Conservation (phyloP, 2,797 vertebrate genomes). For the Sebastiscus tertius region DNA sequence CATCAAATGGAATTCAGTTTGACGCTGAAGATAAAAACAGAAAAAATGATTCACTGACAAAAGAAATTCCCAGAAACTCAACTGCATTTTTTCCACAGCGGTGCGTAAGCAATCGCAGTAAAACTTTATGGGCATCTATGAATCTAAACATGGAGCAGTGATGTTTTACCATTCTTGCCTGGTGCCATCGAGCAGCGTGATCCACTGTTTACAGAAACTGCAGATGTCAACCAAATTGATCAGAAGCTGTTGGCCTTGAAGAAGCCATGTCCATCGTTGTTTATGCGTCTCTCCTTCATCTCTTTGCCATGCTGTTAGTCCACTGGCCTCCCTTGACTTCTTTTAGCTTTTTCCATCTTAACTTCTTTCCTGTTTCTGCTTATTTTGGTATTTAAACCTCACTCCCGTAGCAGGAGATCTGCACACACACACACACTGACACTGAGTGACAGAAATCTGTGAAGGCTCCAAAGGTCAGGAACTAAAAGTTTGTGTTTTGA, state of each 20-base stretch:
- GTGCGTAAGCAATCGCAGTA: conserved; percentile 5
- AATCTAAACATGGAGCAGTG: conserved; percentile 35
- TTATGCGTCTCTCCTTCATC: conserved; percentile 25
- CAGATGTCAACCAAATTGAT: conserved; percentile 21
- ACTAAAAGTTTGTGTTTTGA: conserved; percentile 19
- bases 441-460: neutral
- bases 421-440: neutral
- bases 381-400: neutral
- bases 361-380: neutral
- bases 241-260: neutral
- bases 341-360: neutral
- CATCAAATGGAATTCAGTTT: conserved; percentile 43
- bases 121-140: conserved; percentile 36
- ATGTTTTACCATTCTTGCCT: conserved; percentile 40
- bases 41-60: conserved; percentile 14
- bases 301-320: neutral
- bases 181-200: conserved; percentile 26
- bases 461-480: neutral
- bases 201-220: conserved; percentile 20
- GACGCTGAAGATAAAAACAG: conserved; percentile 34
- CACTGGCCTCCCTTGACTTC: neutral
- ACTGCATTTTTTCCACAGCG: conserved; percentile 33
- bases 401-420: neutral
- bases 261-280: conserved; percentile 10
- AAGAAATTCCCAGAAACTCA: conserved; percentile 24